Evolutionary conservation across 1,140 invertebrate species (phyloP).

Genomic region (Aporrectodea caliginosa): DNA sequence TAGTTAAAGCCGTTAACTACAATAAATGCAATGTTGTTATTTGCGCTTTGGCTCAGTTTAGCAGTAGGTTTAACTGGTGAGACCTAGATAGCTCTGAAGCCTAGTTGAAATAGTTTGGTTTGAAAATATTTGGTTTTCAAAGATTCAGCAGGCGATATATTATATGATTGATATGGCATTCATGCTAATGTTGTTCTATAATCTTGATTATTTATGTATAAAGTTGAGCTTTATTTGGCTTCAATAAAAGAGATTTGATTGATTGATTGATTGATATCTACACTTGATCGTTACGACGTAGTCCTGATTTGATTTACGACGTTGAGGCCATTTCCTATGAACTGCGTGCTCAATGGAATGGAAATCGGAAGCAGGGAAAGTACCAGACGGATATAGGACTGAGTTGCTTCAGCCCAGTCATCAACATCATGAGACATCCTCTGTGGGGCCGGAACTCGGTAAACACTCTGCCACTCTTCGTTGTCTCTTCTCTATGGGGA

Average conservation of each 20-base stretch:
- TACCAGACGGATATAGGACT: conserved; percentile 35
- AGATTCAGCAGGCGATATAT: no score
- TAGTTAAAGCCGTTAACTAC: no score
- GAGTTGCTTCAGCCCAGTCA: conserved; percentile 51
- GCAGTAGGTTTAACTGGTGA: no score
- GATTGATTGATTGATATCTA: background rate
- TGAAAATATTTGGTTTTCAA: no score
- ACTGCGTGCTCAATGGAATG: conserved; percentile 46
- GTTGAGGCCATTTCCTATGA: conserved; percentile 46
- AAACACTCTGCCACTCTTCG: no score
- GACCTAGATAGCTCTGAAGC: no score
- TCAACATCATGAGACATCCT: conserved; percentile 54
- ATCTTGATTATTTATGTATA: background rate
- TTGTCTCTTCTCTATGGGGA: no score
- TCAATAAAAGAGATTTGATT: background rate
- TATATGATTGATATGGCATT: no score
- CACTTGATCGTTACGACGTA: conserved; percentile 24
- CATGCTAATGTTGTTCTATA: no score
- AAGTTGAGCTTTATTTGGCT: background rate
- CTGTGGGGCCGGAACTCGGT: conserved; percentile 52
- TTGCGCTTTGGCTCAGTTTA: no score
- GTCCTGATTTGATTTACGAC: conserved; percentile 38
- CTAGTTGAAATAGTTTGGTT: no score
- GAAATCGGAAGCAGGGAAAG: background rate
- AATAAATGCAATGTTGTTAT: no score